Evolutionary conservation across 1,140 invertebrate species (phyloP), one percentile per base, ranked within the genome.

Genomic region (Lasioglossum albipes): DNA sequence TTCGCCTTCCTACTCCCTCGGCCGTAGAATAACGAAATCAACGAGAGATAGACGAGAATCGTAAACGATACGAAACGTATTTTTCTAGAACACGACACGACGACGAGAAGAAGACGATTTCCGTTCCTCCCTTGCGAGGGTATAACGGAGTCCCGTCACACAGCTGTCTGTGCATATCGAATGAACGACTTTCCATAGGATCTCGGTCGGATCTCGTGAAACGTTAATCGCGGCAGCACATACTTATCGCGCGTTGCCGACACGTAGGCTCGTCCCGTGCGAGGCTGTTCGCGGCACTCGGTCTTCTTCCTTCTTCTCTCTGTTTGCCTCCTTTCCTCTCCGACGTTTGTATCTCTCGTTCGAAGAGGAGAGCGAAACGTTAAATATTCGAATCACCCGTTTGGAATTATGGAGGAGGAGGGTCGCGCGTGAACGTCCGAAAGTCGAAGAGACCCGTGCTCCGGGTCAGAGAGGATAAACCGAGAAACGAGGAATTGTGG

Each of bases 91-190:
- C 9, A 27, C n/a, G 22, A 12, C 18, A 20, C 20, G 0, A 7
- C 5, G n/a, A 59, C n/a, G 20, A 36, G 62, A 45, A 49, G 10
- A 12, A 12, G 42, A 36, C 61, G 49, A 36, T 20, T 79, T 83
- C 57, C 57, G 7, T 59, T 83, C 70, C 78, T 72, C 62, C 18
- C n/a, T 66, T 36, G 27, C 27, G 36, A 13, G 77, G 31, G 73
- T 78, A 88, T 91, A 92, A 92, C 91, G 72, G 86, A 92, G 91
- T 92, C 90, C 91, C 88, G 91, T 93, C 91, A 92, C 90, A 91
- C 87, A 86, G 89, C 91, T 91, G 91, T 93, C 89, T 91, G 90
- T 92, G 90, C 92, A 93, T 92, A 90, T 73, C 76, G 72, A 79
- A 92, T 91, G 79, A 89, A 87, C 82, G 69, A 77, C 72, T 66